These are phyloP conservation scores for Pyrgus malvae DNA, from an alignment of 2,888 invertebrate species.

Conservation along the genomic window DNA sequence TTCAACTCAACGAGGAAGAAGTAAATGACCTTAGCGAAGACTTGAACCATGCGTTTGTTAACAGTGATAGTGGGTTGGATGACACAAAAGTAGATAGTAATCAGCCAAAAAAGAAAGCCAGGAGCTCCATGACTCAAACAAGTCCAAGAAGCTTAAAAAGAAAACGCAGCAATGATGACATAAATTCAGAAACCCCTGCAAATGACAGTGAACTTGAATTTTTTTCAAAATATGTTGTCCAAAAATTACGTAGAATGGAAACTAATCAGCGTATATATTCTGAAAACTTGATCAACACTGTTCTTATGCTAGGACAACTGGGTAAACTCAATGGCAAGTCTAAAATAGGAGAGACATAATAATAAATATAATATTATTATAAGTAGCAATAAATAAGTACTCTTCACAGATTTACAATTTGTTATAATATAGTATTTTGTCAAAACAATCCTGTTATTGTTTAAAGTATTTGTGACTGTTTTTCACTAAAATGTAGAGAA, in stretches of 20 bases:
- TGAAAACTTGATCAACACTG: constrained; percentile 76
- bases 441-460: constrained; percentile 14
- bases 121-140: constrained; percentile 43
- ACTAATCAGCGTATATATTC: constrained; percentile 76
- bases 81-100: constrained; percentile 37
- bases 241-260: constrained; percentile 73
- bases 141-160: constrained; percentile 52
- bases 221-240: constrained; percentile 75
- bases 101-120: constrained; percentile 49
- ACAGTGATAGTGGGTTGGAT: constrained; percentile 38
- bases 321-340: constrained; percentile 70
- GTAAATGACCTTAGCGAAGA: constrained; percentile 67
- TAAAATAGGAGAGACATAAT: constrained; percentile 56
- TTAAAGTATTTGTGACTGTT: constrained; percentile 4
- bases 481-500: constrained; percentile 2
- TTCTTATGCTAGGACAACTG: constrained; percentile 73
- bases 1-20: constrained; percentile 74
- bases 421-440: constrained; percentile 17
- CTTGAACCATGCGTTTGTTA: constrained; percentile 59
- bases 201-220: constrained; percentile 73
- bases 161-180: constrained; percentile 50
- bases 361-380: constrained; percentile 27
- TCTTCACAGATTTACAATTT: constrained; percentile 26
- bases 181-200: constrained; percentile 44
- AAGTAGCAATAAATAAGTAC: constrained; percentile 14